Conservation (phyloP, 2,797 vertebrate species). For the Podargus strigoides region DNA sequence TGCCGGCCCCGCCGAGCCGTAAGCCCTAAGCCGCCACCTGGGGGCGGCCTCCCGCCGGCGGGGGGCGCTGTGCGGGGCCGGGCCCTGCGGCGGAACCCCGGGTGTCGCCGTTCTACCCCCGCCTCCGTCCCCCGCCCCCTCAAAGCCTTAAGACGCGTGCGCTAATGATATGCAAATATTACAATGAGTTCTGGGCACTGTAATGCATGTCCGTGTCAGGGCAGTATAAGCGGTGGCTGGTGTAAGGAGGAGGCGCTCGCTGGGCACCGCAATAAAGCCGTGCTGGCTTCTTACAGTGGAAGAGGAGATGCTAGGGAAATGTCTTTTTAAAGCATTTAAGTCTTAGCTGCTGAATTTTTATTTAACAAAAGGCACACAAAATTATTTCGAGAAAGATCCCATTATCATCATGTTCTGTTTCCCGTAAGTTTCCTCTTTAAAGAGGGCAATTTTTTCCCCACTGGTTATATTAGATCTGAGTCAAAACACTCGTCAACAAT, state of each 20-base stretch:
- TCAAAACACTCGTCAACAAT: neutral
- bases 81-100: no score
- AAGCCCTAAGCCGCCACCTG: neutral
- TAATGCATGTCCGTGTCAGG: no score
- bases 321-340: neutral
- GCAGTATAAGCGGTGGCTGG: no score
- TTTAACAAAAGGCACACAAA: neutral
- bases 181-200: no score
- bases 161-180: no score
- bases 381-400: neutral
- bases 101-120: neutral
- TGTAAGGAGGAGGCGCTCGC: no score
- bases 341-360: neutral
- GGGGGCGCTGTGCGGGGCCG: neutral
- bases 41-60: neutral
- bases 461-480: neutral
- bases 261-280: no score
- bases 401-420: accelerated
- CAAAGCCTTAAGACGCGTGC: no score
- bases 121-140: no score
- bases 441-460: neutral
- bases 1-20: neutral
- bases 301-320: neutral
- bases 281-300: no score
- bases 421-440: neutral